Evolutionary conservation across 2,797 vertebrate genomes (phyloP).

Genomic region (Cichlasoma orientale): DNA sequence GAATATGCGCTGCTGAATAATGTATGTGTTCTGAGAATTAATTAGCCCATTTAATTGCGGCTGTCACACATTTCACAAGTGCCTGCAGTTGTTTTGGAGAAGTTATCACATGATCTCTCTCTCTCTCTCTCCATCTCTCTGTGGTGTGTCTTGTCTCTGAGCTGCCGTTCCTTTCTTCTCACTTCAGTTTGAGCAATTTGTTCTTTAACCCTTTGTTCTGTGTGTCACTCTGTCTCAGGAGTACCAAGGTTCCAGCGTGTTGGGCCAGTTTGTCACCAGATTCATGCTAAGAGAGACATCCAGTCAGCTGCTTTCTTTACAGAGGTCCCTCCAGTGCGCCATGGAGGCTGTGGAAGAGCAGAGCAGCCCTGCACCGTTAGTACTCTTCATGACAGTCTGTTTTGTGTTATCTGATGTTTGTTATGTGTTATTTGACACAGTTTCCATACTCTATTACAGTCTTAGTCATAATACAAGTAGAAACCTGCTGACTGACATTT

Average conservation of each 20-base stretch:
- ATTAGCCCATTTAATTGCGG: slow-evolving; percentile 32
- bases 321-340: slow-evolving; percentile 91
- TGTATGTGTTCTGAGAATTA: slow-evolving; percentile 33
- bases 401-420: background rate
- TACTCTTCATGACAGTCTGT: slow-evolving; percentile 11
- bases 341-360: slow-evolving; percentile 93
- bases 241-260: slow-evolving; percentile 89
- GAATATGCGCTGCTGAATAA: slow-evolving; percentile 36
- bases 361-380: slow-evolving; percentile 86
- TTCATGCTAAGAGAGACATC: slow-evolving; percentile 92
- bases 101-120: slow-evolving; percentile 3
- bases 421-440: background rate
- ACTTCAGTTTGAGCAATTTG: background rate
- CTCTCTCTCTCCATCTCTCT: background rate
- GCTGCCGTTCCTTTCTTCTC: background rate
- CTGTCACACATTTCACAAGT: slow-evolving; percentile 31
- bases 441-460: background rate
- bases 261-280: slow-evolving; percentile 94
- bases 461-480: background rate
- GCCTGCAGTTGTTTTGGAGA: slow-evolving; percentile 17
- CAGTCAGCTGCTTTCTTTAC: slow-evolving; percentile 91
- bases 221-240: slow-evolving; percentile 75
- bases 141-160: background rate
- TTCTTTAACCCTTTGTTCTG: slow-evolving; percentile 1
- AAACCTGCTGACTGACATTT: background rate